phyloP scores from a whole-genome alignment of 1,140 invertebrate species.

The Acromyrmex heyeri region DNA sequence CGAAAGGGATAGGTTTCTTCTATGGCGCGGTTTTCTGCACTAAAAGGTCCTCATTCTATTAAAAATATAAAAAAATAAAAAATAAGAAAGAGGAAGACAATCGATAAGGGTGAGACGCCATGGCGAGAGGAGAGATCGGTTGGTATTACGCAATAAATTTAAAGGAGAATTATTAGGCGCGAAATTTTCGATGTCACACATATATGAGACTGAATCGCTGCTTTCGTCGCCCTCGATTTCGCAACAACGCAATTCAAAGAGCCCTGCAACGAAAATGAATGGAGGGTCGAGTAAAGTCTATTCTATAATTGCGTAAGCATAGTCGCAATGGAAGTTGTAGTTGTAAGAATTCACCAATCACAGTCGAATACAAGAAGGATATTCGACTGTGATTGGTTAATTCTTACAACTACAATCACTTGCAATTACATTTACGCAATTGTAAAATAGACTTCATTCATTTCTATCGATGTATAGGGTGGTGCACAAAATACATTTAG shows the following conservation, averaged over 20 bases:
- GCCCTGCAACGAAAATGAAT: background rate
- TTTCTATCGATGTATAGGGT: too few species aligned
- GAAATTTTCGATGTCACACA: background rate
- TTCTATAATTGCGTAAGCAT: too few species aligned
- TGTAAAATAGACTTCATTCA: too few species aligned
- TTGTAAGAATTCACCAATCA: too few species aligned
- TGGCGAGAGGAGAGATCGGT: background rate
- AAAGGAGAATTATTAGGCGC: background rate
- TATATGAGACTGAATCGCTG: background rate
- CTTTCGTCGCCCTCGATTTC: background rate
- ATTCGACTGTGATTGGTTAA: too few species aligned
- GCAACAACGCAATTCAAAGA: background rate
- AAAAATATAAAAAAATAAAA: background rate
- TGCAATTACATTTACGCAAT: too few species aligned
- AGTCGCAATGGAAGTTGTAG: too few species aligned
- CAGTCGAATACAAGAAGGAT: too few species aligned
- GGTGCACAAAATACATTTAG: too few species aligned
- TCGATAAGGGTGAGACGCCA: slow-evolving; percentile 37
- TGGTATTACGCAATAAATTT: background rate
- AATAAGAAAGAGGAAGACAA: background rate
- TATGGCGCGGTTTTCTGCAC: background rate
- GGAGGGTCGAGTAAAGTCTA: background rate
- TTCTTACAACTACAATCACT: too few species aligned
- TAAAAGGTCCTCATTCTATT: slow-evolving; percentile 33
- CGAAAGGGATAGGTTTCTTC: slow-evolving; percentile 45